phyloP scores from a whole-genome alignment of 2,888 invertebrate genomes.

The Cybosia mesomella region DNA sequence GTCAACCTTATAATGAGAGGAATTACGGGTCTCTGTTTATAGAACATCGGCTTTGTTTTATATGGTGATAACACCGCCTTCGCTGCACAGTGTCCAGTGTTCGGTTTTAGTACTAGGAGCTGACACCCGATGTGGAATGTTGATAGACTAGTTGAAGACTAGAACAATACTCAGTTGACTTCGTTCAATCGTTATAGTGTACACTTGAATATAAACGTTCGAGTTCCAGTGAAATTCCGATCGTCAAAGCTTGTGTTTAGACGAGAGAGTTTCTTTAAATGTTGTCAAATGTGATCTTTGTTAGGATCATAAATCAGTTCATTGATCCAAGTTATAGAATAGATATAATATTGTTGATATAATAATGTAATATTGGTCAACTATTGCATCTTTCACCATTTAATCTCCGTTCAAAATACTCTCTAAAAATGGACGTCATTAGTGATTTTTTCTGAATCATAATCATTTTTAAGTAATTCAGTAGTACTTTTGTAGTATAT shows the following conservation, averaged over 20 bases:
- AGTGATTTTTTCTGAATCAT: neutral
- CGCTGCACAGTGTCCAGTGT: constrained; percentile 44
- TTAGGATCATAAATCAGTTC: neutral
- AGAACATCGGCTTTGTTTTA: constrained; percentile 39
- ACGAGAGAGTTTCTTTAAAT: constrained; percentile 6
- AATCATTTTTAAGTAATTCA: neutral
- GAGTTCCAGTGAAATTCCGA: constrained; percentile 35
- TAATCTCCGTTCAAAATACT: neutral
- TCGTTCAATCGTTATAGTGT: constrained; percentile 52
- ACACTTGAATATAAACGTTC: constrained; percentile 35
- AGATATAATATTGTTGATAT: too few relatives aligned
- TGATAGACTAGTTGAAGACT: constrained; percentile 68
- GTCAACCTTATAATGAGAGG: constrained; percentile 63
- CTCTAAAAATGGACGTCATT: neutral
- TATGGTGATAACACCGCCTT: constrained; percentile 50
- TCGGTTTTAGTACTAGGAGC: constrained; percentile 53
- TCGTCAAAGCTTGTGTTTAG: constrained; percentile 21
- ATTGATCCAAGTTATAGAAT: neutral
- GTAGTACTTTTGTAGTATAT: neutral
- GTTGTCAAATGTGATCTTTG: neutral
- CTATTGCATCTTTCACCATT: too few relatives aligned
- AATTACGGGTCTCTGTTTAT: constrained; percentile 38
- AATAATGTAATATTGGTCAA: too few relatives aligned
- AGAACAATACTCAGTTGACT: constrained; percentile 65
- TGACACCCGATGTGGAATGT: constrained; percentile 67